Conservation (phyloP, 2,888 invertebrate species). For the Calameuta filiformis region DNA sequence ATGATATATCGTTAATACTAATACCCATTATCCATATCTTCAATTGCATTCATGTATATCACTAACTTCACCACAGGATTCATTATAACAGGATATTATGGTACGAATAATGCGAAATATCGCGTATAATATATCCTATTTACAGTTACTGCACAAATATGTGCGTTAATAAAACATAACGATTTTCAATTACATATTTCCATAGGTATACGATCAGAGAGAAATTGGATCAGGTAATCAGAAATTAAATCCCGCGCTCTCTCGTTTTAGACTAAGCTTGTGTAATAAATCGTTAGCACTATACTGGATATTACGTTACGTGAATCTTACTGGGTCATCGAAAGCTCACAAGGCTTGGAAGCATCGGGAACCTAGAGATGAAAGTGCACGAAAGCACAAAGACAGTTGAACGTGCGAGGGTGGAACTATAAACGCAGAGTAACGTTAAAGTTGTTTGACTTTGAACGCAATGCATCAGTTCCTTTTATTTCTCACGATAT, state of each 20-base stretch:
- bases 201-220: not conserved
- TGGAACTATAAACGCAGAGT: not conserved
- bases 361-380: not conserved
- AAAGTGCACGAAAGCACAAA: slow-evolving; percentile 2
- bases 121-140: not conserved
- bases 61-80: not conserved
- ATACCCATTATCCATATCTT: not conserved
- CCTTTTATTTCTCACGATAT: not conserved
- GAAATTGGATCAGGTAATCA: not conserved
- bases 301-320: not conserved
- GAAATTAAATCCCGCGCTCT: not conserved
- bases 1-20: too few relatives aligned
- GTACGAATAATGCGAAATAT: not conserved
- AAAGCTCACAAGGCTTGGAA: slow-evolving; percentile 15
- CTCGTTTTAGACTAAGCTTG: not conserved
- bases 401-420: slow-evolving; percentile 5
- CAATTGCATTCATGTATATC: not conserved
- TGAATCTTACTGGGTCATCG: not conserved
- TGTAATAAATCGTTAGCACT: not conserved
- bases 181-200: not conserved
- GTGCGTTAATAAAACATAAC: not conserved
- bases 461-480: not conserved
- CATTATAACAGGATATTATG: not conserved
- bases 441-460: not conserved
- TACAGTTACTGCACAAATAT: not conserved